Base-by-base conservation (phyloP, 2,797 vertebrate genomes). In the Tapirus indicus region DNA sequence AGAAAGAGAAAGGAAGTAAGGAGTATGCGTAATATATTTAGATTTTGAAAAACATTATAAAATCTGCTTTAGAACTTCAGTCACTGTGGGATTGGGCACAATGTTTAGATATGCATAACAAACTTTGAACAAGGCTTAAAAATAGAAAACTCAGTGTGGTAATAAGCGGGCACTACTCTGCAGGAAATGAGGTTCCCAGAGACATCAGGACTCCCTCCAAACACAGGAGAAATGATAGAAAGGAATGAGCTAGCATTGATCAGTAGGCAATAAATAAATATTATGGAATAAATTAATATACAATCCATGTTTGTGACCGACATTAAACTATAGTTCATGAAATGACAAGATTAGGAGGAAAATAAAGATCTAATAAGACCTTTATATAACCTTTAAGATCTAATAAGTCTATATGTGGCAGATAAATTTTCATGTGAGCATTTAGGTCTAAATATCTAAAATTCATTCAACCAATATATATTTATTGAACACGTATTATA, bases 61-160 rank as follows among this genome's bases (percentile, higher is more conserved):
- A 93, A 41, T 83, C n/a, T 85, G 21, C 88, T 90, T 96, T 62
- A 95, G 54, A 85, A 88, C 4, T 32, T 77, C 21, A 75, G 12
- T 86, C 64, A 88, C 58, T 80, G 4, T 85, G 9, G 8, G 6
- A 66, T 32, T 93, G 16, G 77, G 7, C 8, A 3, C 44, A 56
- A 41, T 71, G 47, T 96, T 91, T 88, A 87, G 32, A 68, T 23
- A 17, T 80, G 32, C 88, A 79, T 78, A 49, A 93, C 27, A 91
- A 88, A 79, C 18, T 72, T 77, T 56, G 35, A 71, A 64, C 38
- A 62, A 91, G 47, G 18, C 4, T 91, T 95, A 52, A 44, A 83
- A 92, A 64, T 32, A 86, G 58, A 77, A 86, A 94, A 77, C 18
- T 52, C 25, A 62, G 14, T 35, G 12, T 88, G n/a, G 82, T 83